Evolutionary conservation across 2,888 invertebrate species (phyloP), one percentile per base, ranked within the genome.

Genomic region (Apamea sordens): DNA sequence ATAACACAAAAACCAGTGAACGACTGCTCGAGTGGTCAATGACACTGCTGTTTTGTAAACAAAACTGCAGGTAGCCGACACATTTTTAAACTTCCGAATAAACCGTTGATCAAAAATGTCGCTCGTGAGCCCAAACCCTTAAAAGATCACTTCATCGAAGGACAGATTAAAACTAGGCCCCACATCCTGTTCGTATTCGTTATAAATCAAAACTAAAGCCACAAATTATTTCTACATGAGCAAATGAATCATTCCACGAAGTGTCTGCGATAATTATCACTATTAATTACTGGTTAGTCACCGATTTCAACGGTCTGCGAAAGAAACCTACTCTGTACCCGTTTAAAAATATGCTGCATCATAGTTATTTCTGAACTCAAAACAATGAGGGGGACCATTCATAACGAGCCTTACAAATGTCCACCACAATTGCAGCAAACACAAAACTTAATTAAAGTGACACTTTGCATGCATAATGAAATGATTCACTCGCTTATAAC

Each of bases 401-500:
- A 92, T 93, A 93, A 93, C 91, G 91, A 91, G 90, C 93, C 92
- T 93, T 93, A 92, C 94, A 94, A 93, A 94, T 94, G 94, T 93
- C 94, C 92, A 92, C 92, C 92, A 94, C 94, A 94, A 94, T 93
- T 94, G 93, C 93, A 92, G 90, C 92, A 93, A 87, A 95, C 93
- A 93, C 95, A 94, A 95, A 95, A 95, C 95, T 95, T 96, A 96
- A 96, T 96, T 96, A 95, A 95, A 94, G 89, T 95, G 96, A 96
- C 95, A 95, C 94, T 94, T 92, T 90, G 93, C 93, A 93, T 94
- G 94, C 94, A 95, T 95, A 95, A 95, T 95, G 95, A 94, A 95
- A 95, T 95, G 95, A 95, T 95, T 95, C 95, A 95, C 93, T 93
- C 92, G 92, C 77, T 79, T 86, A 89, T 88, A 90, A 89, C 80